Conservation (phyloP, 2,797 vertebrate genomes). For the Thalassophryne amazonica region DNA sequence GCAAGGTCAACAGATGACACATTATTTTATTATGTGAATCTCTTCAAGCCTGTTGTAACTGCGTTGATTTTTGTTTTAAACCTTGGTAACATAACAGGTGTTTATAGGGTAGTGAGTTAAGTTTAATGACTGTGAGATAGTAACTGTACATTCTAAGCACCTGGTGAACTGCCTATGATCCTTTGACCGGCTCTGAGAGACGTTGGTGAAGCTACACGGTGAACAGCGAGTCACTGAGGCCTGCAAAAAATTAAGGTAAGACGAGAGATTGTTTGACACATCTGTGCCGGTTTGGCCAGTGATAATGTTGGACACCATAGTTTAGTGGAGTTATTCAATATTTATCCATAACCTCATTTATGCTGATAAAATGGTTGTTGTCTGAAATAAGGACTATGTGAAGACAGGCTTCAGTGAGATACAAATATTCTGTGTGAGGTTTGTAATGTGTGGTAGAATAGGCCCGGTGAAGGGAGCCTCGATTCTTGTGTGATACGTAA, state of each 20-base stretch:
- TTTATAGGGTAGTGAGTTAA: slow-evolving; percentile 56
- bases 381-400: no score
- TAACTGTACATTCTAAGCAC: slow-evolving; percentile 38
- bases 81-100: neutral
- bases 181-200: slow-evolving; percentile 3
- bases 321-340: no score
- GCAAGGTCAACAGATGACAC: slow-evolving; percentile 10
- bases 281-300: neutral
- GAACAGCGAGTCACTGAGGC: slow-evolving; percentile 12
- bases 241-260: slow-evolving; percentile 46
- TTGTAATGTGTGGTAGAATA: no score
- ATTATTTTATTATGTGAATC: neutral
- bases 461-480: no score
- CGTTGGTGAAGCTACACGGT: neutral
- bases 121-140: slow-evolving; percentile 47
- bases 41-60: neutral
- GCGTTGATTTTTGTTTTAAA: neutral
- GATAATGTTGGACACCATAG: no score
- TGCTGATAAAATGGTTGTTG: no score
- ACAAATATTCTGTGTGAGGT: no score
- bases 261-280: neutral
- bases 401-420: no score
- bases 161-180: slow-evolving; percentile 4
- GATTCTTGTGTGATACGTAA: no score
- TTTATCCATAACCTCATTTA: no score